A percentile compares a stretch with the other conserved stretches of the same genome.
Conservation (phyloP, 2,797 vertebrate genomes). For the Lerista edwardsae region DNA sequence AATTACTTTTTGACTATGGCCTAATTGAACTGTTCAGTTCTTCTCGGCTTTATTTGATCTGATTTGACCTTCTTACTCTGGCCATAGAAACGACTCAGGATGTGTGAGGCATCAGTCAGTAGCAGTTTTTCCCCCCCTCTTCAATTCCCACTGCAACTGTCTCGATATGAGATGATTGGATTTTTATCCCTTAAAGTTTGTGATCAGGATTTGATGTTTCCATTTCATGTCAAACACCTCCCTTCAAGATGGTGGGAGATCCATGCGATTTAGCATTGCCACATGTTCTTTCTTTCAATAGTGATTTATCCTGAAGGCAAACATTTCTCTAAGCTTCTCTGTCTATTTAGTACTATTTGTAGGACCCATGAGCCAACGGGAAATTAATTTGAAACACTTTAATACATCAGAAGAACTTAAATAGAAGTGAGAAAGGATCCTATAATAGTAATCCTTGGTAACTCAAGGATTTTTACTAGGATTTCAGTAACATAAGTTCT, state of each 20-base stretch:
- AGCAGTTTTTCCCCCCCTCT: slow-evolving; percentile 17
- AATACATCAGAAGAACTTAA: neutral
- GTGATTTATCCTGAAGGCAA: slow-evolving; percentile 13
- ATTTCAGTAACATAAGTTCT: neutral
- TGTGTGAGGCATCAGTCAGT: slow-evolving; percentile 43
- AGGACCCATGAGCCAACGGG: slow-evolving; percentile 19
- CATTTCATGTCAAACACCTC: slow-evolving; percentile 22
- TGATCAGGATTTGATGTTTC: neutral
- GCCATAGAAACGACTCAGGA: slow-evolving; percentile 66
- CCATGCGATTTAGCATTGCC: neutral
- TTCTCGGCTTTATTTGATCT: slow-evolving; percentile 64
- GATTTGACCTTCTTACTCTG: slow-evolving; percentile 68
- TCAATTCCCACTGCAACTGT: slow-evolving; percentile 43
- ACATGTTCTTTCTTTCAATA: neutral
- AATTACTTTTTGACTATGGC: slow-evolving; percentile 59
- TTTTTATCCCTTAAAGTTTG: slow-evolving; percentile 15
- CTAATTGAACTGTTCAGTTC: slow-evolving; percentile 68
- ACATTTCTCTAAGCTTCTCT: slow-evolving; percentile 24
- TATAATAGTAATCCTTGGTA: neutral
- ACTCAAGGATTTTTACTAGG: neutral
- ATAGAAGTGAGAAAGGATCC: neutral
- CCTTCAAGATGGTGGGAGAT: slow-evolving; percentile 2
- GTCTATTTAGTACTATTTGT: slow-evolving; percentile 39
- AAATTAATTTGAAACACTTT: neutral
- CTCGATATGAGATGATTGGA: slow-evolving; percentile 41